A percentile compares a stretch with the other conserved stretches of the same genome.
These are phyloP conservation scores for Pomacea canaliculata DNA, from an alignment of 2,888 invertebrate species.

Conservation along the genomic window DNA sequence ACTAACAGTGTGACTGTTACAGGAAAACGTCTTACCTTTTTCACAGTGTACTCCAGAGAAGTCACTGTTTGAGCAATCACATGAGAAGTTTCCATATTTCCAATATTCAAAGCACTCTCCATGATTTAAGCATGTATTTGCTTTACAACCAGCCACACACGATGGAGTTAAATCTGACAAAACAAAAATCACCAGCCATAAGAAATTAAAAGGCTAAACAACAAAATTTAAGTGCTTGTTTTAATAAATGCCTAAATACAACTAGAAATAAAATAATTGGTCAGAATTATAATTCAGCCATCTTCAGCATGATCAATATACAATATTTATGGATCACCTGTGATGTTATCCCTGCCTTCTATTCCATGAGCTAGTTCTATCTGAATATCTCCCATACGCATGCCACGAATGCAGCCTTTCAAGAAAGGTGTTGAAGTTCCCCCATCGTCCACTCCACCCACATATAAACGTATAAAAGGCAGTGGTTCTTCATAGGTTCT, in stretches of 20 bases:
- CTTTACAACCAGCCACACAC: constrained; percentile 55
- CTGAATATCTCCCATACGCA: constrained; percentile 49
- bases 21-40: constrained; percentile 41
- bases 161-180: constrained; percentile 38
- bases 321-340: constrained; percentile 24
- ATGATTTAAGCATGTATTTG: constrained; percentile 49
- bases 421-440: constrained; percentile 40
- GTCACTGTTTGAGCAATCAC: constrained; percentile 55
- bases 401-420: constrained; percentile 57
- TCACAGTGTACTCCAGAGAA: constrained; percentile 56
- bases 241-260: too few relatives aligned
- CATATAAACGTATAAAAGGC: constrained; percentile 49
- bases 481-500: constrained; percentile 31
- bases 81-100: constrained; percentile 47
- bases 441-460: constrained; percentile 50
- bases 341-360: constrained; percentile 21
- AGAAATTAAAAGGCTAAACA: too few relatives aligned
- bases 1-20: too few relatives aligned
- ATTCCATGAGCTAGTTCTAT: constrained; percentile 44
- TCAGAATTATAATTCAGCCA: too few relatives aligned
- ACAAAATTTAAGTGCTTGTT: too few relatives aligned
- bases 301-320: too few relatives aligned
- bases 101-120: constrained; percentile 57
- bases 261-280: too few relatives aligned
- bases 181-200: not conserved